Base-by-base conservation (phyloP, 1,140 invertebrate species). In the Drosophila ambigua region DNA sequence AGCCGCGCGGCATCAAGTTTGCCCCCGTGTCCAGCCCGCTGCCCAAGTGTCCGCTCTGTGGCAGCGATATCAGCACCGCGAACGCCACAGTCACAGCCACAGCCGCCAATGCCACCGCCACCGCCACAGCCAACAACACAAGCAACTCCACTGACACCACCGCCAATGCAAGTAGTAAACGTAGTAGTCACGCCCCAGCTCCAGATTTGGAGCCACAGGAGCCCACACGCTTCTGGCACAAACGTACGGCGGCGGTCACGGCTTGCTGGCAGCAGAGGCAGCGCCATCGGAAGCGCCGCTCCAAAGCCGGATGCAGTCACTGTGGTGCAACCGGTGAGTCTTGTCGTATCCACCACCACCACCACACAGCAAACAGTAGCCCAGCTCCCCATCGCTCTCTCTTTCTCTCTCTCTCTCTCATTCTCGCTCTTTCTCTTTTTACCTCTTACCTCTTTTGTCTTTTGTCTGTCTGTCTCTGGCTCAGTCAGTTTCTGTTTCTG, bases 291-390 rank as follows among this genome's bases (percentile, higher is more conserved):
- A 83, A 79, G 79, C 83, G 61, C 51, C 83, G 72, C 79, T 69
- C 67, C 66, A 82, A 88, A 53, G 65, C 83, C 83, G 87, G 87
- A 91, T 91, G 90, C 77, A 88, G 83, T 80, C 90, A 91, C 64
- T 91, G 90, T 80, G 90, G 90, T 77, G 90, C 90, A 76, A 87
- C 75, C 79, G 90, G 90, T 91, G 90, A 91, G 90, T 91, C 71
- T 79, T 83, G 62, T 79, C 76, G 76, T 82, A 76, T 81, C 81
- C 73, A 73, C 63, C 20, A 20, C 20, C 20, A 20, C 81, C 73
- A 73, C 63, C 62, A 62, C 58, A 41, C 16, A 57, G 58, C 48
- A 48, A 49, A n/a, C 15, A 46, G 44, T 41, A 26, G 26, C 15
- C 23, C 16, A 48, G 35, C 24, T 24, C 23, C 16, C 49, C 28